Base-by-base conservation (phyloP, 2,888 invertebrate species). In the Dasypogon diadema region DNA sequence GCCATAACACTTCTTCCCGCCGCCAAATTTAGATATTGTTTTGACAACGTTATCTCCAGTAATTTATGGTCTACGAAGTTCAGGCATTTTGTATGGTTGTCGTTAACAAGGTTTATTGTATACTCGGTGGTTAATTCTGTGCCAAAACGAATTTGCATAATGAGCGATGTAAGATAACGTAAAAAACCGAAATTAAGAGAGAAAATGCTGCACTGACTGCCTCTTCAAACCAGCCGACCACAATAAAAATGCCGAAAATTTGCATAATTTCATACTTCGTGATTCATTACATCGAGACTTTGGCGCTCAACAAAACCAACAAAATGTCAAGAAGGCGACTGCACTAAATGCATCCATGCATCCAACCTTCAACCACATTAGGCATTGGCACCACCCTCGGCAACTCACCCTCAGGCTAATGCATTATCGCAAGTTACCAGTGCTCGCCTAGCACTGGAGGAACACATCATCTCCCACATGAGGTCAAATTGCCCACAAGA, bases 251-350 rank as follows among this genome's bases (percentile, higher is more conserved):
- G n/a, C 46, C 65, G 21, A 48, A 48, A 42, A 65, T 65, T 65
- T 65, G 48, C 65, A 65, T 65, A 65, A 65, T 65, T 65, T 48
- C 46, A 42, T 65, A 65, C 65, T 2, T 24, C n/a, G 42, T 42
- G 65, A 65, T 48, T 65, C 65, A 60, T 60, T 60, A 37, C 60
- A 60, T 5, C 18, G 2, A 16, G 46, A 24, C 6, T 48, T 65
- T 46, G 2, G 5, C 46, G 46, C 24, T 48, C 48, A 48, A 65
- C 14, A 65, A 65, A 65, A 65, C 24, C 48, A 48, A 46, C 18
- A 65, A 48, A 65, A 56, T 26, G 6, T 26, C 12, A n/a, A 24
- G 22, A 42, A 65, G 46, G 37, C 14, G 42, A 63, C 42, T 63
- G 46, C 18, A 46, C 65, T 37, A 14, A 46, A 65, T 65, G 14